Evolutionary conservation across 2,797 vertebrate species (phyloP), one percentile per base, ranked within the genome.

Genomic region (Semaprochilodus insignis): DNA sequence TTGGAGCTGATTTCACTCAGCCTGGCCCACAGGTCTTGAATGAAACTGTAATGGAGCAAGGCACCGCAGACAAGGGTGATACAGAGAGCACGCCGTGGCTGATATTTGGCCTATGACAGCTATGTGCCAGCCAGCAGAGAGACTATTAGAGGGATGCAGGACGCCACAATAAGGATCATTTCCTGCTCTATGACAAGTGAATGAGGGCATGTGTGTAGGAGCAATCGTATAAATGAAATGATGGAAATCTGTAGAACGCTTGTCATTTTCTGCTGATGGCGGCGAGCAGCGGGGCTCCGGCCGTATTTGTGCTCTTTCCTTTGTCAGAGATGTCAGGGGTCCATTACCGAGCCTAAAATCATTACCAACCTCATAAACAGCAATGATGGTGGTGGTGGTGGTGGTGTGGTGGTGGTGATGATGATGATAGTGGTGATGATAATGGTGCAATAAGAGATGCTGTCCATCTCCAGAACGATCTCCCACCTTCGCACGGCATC

Each of bases 371-470:
- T 83, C 87, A 83, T 87, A 86, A 84, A 83, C 81, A 81, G 75
- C 86, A 85, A 86, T 81, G 67, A 81, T 71, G 81, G 81, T 75
- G 81, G 67, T 82, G 63, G 83, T 77, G 71, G 40, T 80, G 85
- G 36, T n/a, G n/a, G n/a, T n/a, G n/a, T n/a, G n/a, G n/a, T n/a
- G n/a, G n/a, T n/a, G 36, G 44, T 77, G 73, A 59, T 78, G 79
- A 81, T 84, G 85, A 36, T 69, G 78, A 74, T 85, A 79, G 85
- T 84, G 79, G 72, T 83, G 57, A 78, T 81, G 84, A 86, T 88
- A 87, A 88, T 83, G 87, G 85, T 85, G 83, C 85, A 84, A 84
- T 87, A 88, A 87, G 83, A 85, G 79, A 78, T 31, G 48, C 54
- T 87, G 83, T 88, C 87, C 85, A 84, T 87, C 85, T 82, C 74